Evolutionary conservation across 2,113 vertebrate genomes (phyloP).

Genomic region (Okapia johnstoni): DNA sequence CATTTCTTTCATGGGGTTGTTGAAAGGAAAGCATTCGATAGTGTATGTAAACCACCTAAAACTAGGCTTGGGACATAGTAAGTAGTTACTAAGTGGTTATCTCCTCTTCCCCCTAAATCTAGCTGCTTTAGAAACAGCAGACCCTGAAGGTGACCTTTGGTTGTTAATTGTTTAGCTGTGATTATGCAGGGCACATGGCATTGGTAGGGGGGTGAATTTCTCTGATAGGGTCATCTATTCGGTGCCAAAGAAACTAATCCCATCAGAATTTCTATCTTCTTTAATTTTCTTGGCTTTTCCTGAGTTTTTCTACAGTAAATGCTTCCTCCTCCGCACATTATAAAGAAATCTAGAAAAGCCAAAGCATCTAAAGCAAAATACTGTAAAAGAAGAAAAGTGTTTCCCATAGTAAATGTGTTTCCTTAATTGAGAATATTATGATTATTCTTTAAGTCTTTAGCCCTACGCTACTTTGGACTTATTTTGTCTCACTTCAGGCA

Average conservation of each 20-base stretch:
- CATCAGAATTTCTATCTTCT: neutral
- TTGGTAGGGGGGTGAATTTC: neutral
- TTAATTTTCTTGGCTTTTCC: neutral
- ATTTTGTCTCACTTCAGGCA: neutral
- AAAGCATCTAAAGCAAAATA: neutral
- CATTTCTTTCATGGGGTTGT: neutral
- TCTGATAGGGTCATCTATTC: neutral
- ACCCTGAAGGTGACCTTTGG: neutral
- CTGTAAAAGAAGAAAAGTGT: neutral
- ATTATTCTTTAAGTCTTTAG: neutral
- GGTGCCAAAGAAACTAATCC: neutral
- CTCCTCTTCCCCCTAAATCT: neutral
- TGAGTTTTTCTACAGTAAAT: neutral
- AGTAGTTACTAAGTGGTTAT: neutral
- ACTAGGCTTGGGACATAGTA: neutral
- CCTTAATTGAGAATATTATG: neutral
- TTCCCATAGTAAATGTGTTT: neutral
- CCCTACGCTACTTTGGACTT: neutral
- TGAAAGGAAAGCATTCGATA: neutral
- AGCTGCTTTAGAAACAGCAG: neutral
- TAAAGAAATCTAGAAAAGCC: neutral
- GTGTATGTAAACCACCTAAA: neutral
- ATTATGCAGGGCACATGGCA: too few species aligned
- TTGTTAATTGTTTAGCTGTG: neutral
- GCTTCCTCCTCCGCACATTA: neutral